Conservation (phyloP, 2,888 invertebrate genomes). For the Spodoptera picta region DNA sequence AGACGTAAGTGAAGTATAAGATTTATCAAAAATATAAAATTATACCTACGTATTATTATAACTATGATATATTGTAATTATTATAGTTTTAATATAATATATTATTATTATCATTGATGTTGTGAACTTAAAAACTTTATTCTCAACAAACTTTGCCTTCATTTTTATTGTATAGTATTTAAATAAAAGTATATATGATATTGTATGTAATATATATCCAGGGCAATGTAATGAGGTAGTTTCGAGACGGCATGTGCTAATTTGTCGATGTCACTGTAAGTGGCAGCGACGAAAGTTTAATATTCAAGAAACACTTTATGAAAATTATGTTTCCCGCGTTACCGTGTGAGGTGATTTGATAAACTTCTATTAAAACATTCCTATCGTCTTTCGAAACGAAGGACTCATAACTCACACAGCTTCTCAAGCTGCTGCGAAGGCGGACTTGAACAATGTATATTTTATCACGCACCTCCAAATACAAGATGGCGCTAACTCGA, state of each 20-base stretch:
- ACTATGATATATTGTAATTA: constrained; percentile 38
- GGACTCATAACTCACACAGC: no score
- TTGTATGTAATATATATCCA: constrained; percentile 26
- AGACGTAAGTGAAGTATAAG: constrained; percentile 60
- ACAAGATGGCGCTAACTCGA: no score
- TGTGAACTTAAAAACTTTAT: constrained; percentile 64
- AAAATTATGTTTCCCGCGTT: no score
- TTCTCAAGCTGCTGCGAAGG: no score
- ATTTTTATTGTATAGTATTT: constrained; percentile 60
- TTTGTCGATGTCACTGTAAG: constrained; percentile 12
- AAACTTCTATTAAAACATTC: no score
- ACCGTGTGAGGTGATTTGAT: no score
- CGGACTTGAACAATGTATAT: no score
- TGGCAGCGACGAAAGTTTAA: constrained; percentile 4
- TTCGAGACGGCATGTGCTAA: constrained; percentile 7
- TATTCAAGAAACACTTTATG: constrained; percentile 14
- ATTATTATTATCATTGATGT: constrained; percentile 57
- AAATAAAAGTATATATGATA: constrained; percentile 36
- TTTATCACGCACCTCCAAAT: no score
- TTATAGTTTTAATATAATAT: constrained; percentile 51
- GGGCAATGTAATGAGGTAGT: constrained; percentile 11
- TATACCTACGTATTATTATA: constrained; percentile 43
- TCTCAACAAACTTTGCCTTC: constrained; percentile 70
- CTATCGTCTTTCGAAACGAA: no score
- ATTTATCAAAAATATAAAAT: constrained; percentile 33